Evolutionary conservation across 2,888 invertebrate species (phyloP).

Genomic region (Baronia brevicornis): DNA sequence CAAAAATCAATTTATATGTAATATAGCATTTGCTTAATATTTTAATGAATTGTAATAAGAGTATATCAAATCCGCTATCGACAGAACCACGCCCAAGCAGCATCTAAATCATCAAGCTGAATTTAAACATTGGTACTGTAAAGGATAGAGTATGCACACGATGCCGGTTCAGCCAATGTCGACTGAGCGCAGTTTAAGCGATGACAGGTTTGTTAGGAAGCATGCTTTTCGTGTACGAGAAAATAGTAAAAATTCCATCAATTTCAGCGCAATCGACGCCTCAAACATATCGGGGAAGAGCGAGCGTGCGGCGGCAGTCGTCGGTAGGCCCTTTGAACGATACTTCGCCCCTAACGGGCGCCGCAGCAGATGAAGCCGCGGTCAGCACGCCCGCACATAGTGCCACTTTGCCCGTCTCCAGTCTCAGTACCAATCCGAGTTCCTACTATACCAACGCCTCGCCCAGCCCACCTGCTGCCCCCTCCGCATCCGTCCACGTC

Average conservation of each 20-base stretch:
- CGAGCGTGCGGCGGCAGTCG: conserved; percentile 77
- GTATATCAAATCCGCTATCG: no score
- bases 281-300: conserved; percentile 74
- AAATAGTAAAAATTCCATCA: background rate
- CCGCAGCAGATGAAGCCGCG: conserved; percentile 45
- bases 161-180: no score
- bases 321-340: conserved; percentile 77
- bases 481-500: conserved; percentile 53
- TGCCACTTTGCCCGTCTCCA: conserved; percentile 71
- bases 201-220: no score
- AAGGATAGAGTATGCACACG: no score
- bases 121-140: no score
- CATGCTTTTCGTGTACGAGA: no score
- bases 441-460: conserved; percentile 79
- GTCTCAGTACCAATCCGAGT: conserved; percentile 67
- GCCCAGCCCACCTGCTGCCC: conserved; percentile 72
- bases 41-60: no score
- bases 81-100: no score
- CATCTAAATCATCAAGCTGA: no score
- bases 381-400: conserved; percentile 68
- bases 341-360: conserved; percentile 61
- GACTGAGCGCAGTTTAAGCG: no score
- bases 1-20: no score
- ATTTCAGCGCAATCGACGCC: conserved; percentile 79
- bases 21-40: no score